Evolutionary conservation across 2,797 vertebrate genomes (phyloP).

Genomic region (Pantherophis alleghaniensis): DNA sequence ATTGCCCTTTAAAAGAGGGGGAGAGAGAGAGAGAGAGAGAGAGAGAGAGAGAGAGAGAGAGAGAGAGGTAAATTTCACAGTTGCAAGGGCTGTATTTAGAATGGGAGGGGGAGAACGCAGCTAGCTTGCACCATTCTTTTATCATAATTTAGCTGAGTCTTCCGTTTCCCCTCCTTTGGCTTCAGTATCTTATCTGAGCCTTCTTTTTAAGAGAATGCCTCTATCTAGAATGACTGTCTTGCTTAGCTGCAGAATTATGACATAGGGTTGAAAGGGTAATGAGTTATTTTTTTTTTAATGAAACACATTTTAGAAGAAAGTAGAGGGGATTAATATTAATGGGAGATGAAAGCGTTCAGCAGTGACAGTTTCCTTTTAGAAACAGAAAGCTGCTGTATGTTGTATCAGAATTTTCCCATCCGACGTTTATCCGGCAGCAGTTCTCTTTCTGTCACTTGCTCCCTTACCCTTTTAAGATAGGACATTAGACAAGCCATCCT

Average conservation of each 20-base stretch:
- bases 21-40: slow-evolving; percentile 1
- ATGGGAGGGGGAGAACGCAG: neutral
- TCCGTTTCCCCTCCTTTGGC: neutral
- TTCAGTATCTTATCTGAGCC: neutral
- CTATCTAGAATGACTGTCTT: slow-evolving; percentile 26
- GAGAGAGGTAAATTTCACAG: slow-evolving; percentile 41
- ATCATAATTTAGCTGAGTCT: slow-evolving; percentile 17
- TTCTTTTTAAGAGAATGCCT: neutral
- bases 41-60: rapidly evolving
- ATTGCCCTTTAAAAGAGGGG: slow-evolving; percentile 24
- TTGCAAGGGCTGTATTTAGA: slow-evolving; percentile 42
- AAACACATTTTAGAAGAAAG: neutral
- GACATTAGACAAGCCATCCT: neutral
- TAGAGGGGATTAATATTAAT: neutral
- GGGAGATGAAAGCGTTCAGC: neutral
- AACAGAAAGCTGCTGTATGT: neutral
- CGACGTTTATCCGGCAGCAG: neutral
- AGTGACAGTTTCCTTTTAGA: neutral
- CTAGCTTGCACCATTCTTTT: slow-evolving; percentile 20
- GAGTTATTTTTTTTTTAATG: neutral
- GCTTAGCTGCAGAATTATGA: neutral
- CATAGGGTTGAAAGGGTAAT: neutral
- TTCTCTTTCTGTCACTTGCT: neutral
- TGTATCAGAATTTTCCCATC: neutral
- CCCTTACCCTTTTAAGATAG: neutral